Evolutionary conservation across 2,888 invertebrate genomes (phyloP).

Genomic region (Tetrapedia diversipes): DNA sequence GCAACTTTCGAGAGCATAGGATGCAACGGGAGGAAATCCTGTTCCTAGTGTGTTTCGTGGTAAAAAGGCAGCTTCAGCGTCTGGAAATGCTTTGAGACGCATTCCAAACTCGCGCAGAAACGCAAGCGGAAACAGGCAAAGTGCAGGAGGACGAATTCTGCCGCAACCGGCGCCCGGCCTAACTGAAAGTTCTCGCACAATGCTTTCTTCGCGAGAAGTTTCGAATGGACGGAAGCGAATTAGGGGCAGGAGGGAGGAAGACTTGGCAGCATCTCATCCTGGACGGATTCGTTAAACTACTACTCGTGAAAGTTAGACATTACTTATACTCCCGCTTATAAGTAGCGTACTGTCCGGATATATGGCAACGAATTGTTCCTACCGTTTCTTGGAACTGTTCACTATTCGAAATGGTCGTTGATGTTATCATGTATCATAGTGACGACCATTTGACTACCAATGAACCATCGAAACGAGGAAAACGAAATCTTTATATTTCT

Average conservation of each 20-base stretch:
- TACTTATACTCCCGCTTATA: too few relatives aligned
- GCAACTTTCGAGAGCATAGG: constrained; percentile 35
- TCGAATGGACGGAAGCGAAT: constrained; percentile 61
- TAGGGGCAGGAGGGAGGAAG: constrained; percentile 43
- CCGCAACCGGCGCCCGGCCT: constrained; percentile 32
- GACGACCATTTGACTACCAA: too few relatives aligned
- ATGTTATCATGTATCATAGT: too few relatives aligned
- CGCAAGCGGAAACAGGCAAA: constrained; percentile 47
- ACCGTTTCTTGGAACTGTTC: too few relatives aligned
- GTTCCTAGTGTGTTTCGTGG: not conserved
- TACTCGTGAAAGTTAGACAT: too few relatives aligned
- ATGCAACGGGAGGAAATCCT: constrained; percentile 25
- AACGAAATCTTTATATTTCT: too few relatives aligned
- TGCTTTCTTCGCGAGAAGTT: constrained; percentile 60
- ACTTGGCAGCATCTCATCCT: constrained; percentile 32
- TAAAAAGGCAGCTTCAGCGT: constrained; percentile 43
- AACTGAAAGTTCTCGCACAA: constrained; percentile 35
- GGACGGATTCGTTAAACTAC: constrained; percentile 34
- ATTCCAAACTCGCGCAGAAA: constrained; percentile 13
- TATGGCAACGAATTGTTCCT: too few relatives aligned
- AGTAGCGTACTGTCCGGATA: too few relatives aligned
- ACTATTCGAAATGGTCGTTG: too few relatives aligned
- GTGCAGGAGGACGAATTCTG: constrained; percentile 39
- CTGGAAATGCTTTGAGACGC: constrained; percentile 3
- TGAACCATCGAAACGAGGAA: too few relatives aligned